These are phyloP conservation scores for Nemurella pictetii DNA, from an alignment of 2,888 invertebrate species.

Conservation along the genomic window DNA sequence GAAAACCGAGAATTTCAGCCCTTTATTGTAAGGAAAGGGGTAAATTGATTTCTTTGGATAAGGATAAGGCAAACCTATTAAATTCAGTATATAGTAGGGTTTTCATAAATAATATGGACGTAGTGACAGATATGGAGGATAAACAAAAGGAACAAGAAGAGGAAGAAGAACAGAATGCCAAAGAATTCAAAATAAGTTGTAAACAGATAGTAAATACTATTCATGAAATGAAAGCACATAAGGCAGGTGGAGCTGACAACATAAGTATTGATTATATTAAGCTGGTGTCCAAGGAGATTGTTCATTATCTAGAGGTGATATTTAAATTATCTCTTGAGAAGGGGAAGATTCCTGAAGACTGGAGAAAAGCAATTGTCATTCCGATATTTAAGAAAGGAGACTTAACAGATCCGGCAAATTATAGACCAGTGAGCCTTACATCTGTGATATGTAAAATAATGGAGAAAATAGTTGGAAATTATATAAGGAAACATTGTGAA, in stretches of 20 bases:
- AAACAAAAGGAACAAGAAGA: no score
- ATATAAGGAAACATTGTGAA: background rate
- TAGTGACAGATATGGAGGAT: background rate
- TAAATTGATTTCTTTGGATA: background rate
- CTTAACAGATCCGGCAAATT: background rate
- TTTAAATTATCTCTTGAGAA: background rate
- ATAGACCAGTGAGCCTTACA: conserved; percentile 14
- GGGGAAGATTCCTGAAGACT: background rate
- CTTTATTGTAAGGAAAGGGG: background rate
- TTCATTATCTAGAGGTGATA: background rate
- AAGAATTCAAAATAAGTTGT: background rate
- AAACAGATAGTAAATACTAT: background rate
- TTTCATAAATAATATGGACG: background rate
- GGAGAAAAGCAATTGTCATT: background rate
- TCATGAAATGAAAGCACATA: background rate
- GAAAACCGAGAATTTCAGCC: background rate
- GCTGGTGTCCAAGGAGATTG: background rate
- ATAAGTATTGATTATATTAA: conserved; percentile 5
- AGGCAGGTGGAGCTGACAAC: background rate
- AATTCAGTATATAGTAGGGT: background rate
- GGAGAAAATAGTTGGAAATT: background rate
- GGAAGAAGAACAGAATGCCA: background rate
- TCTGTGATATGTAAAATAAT: conserved; percentile 7
- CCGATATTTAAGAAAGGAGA: background rate
- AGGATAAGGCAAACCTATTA: background rate